A percentile compares a stretch with the other conserved stretches of the same genome.
phyloP scores from a whole-genome alignment of 2,113 vertebrate species.

The Tachysurus vachellii region DNA sequence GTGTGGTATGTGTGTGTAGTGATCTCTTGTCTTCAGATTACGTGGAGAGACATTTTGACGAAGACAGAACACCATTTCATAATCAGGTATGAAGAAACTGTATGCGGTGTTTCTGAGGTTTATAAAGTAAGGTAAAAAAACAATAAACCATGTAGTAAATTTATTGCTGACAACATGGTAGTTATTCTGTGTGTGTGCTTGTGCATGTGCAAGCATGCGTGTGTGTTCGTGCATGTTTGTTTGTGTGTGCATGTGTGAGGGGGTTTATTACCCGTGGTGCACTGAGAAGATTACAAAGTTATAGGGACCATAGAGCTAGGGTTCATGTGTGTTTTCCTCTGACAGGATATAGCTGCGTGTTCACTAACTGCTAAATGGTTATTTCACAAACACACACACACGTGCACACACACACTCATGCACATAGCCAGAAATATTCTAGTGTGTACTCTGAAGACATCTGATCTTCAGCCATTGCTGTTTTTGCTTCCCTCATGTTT shows the following conservation, averaged over 20 bases:
- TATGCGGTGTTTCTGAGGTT: not conserved
- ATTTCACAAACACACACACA: not conserved
- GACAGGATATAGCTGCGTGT: not conserved
- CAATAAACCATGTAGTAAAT: no score
- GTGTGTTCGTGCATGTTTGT: no score
- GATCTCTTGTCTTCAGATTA: conserved; percentile 87
- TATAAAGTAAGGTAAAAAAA: not conserved
- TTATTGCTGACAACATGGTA: no score
- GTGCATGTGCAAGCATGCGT: no score
- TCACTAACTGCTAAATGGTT: not conserved
- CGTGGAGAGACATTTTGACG: conserved; percentile 81
- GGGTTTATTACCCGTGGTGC: not conserved
- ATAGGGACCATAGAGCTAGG: not conserved
- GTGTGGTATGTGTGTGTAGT: conserved; percentile 64
- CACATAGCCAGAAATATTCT: not conserved
- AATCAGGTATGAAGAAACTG: conserved; percentile 73
- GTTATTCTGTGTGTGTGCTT: no score
- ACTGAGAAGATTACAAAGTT: not conserved
- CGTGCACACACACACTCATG: not conserved
- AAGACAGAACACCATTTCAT: conserved; percentile 71
- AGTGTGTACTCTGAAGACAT: not conserved
- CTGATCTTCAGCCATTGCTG: not conserved
- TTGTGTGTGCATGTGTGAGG: no score
- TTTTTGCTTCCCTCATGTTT: not conserved
- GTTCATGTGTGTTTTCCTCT: not conserved